Base-by-base conservation (phyloP, 2,113 vertebrate genomes). In the Micromys minutus region DNA sequence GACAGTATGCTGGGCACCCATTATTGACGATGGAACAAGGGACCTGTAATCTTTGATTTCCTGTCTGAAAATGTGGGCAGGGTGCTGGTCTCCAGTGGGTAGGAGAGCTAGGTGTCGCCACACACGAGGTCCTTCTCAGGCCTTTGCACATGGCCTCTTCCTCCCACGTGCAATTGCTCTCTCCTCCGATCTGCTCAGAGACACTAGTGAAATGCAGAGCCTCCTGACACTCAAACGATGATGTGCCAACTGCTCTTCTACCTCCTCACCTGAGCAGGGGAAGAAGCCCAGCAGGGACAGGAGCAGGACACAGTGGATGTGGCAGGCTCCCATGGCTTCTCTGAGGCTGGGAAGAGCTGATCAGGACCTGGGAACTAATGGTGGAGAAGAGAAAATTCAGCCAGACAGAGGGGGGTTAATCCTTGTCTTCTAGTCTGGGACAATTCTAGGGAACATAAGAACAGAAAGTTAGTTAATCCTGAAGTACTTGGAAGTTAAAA, bases 221-320 rank as follows among this genome's bases (percentile, higher is more conserved):
- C 2, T 15, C 22, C 39, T 24, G 72, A 75, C 72, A 26, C 2
- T 26, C 39, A 47, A 15, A 31, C 16, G 22, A 76, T 3, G 42
- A 8, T 1, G 45, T 6, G 42, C 42, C n/a, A n/a, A n/a, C n/a
- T 76, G 21, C 15, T 36, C 31, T 29, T 42, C n/a, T 45, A 1
- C n/a, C n/a, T 16, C 42, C 74, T 76, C 21, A 76, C 74, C 74
- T 47, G 74, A 47, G 74, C 26, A 31, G 42, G 74, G 42, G 24
- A 3, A 13, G 74, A 75, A 31, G 74, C 89, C 79, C 3, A 97
- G 76, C n/a, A 97, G 77, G 1, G 94, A 19, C 69, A 96, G 26
- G 12, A 94, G 19, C 61, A 96, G 87, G 26, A 87, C 17, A 26
- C 16, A 0, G 21, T 17, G 90, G 22, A 39, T 0, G 5, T 0